These are phyloP conservation scores for Panurus biarmicus DNA, from an alignment of 2,113 vertebrate species.

Conservation along the genomic window DNA sequence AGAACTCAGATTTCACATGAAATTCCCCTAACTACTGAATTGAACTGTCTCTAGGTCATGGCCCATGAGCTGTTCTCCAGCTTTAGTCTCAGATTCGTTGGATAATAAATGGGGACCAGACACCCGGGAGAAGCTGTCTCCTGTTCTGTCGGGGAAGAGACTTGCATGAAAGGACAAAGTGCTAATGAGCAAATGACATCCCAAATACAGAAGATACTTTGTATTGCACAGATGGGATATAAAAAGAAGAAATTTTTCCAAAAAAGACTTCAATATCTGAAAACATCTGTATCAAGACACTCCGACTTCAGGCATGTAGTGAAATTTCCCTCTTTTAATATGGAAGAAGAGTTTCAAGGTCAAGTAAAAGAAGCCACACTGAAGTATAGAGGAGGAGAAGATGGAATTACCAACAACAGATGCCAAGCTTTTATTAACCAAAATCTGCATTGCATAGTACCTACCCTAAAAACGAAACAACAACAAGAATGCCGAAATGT, in stretches of 20 bases:
- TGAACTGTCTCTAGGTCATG: conserved; percentile 78
- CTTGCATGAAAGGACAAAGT: conserved; percentile 42
- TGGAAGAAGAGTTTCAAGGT: neutral
- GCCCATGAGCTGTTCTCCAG: conserved; percentile 75
- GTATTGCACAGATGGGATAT: neutral
- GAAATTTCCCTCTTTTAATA: neutral
- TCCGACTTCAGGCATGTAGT: neutral
- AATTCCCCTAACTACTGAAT: conserved; percentile 68
- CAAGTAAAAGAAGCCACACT: neutral
- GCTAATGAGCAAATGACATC: neutral
- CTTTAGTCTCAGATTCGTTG: conserved; percentile 76
- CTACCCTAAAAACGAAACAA: neutral
- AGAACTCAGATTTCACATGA: neutral
- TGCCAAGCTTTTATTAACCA: neutral
- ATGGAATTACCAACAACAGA: neutral
- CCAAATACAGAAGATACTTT: conserved; percentile 10
- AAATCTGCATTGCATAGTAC: neutral
- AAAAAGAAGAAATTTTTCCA: neutral
- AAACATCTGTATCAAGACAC: neutral
- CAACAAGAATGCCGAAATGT: neutral
- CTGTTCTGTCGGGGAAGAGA: conserved; percentile 11
- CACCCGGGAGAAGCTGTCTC: conserved; percentile 32
- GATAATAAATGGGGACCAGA: conserved; percentile 64
- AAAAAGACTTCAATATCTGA: neutral
- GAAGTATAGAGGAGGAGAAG: neutral